These are phyloP conservation scores for Diorhabda elongata DNA, from an alignment of 1,140 invertebrate genomes.

Conservation along the genomic window DNA sequence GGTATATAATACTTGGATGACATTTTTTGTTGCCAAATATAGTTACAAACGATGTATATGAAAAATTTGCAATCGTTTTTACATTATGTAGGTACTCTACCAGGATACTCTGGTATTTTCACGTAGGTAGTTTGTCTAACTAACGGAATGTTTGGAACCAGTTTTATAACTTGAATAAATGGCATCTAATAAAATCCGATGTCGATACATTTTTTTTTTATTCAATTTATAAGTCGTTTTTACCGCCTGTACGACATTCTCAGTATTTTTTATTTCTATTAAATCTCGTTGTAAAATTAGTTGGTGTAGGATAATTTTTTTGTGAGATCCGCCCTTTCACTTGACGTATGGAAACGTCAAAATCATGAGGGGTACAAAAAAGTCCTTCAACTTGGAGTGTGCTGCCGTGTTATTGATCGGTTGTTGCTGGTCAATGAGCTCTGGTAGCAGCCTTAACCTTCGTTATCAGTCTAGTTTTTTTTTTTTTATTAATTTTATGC, in stretches of 20 bases:
- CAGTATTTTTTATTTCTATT: too few species aligned
- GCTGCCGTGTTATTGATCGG: neutral
- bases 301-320: neutral
- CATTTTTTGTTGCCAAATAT: too few species aligned
- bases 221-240: neutral
- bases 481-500: neutral
- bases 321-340: neutral
- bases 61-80: too few species aligned
- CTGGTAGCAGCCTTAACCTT: conserved; percentile 34
- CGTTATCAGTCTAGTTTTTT: conserved; percentile 4
- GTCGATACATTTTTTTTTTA: neutral
- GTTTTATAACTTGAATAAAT: conserved; percentile 10
- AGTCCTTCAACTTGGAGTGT: neutral
- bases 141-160: conserved; percentile 20
- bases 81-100: too few species aligned
- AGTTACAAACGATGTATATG: too few species aligned
- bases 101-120: too few species aligned
- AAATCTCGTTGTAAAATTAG: neutral
- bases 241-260: too few species aligned
- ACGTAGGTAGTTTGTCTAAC: neutral
- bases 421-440: conserved; percentile 32
- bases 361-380: neutral
- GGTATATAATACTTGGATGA: too few species aligned
- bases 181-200: neutral
- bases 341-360: neutral